phyloP scores from a whole-genome alignment of 2,888 invertebrate species.

The Panorpa germanica region DNA sequence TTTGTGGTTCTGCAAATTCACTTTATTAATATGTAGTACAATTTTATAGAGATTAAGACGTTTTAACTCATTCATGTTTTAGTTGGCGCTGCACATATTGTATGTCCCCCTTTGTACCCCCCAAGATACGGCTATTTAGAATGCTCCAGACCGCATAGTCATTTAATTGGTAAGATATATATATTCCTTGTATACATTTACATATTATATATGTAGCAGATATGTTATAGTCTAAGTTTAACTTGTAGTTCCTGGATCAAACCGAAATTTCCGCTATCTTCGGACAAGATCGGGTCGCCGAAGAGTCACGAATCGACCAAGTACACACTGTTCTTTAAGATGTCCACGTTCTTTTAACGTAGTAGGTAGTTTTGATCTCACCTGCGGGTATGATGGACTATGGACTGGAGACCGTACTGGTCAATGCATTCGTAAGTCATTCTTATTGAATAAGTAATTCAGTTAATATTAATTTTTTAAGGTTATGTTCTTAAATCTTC shows the following conservation, averaged over 20 bases:
- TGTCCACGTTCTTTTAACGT: no score
- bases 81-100: constrained; percentile 15
- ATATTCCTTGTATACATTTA: no score
- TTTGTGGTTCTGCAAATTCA: no score
- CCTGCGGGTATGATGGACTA: constrained; percentile 23
- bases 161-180: no score
- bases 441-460: constrained; percentile 8
- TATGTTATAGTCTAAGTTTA: no score
- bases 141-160: constrained; percentile 21
- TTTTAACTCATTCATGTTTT: no score
- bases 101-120: constrained; percentile 25
- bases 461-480: no score
- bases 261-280: constrained; percentile 12
- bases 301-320: constrained; percentile 24
- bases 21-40: no score
- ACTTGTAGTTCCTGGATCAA: no score
- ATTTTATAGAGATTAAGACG: no score
- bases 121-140: constrained; percentile 26
- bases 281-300: constrained; percentile 17
- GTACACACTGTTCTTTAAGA: constrained; percentile 26
- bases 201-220: no score
- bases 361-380: constrained; percentile 25
- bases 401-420: constrained; percentile 27
- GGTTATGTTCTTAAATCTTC: no score
- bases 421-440: constrained; percentile 25